Base-by-base conservation (phyloP, 1,140 invertebrate genomes). In the Tenebrio molitor region DNA sequence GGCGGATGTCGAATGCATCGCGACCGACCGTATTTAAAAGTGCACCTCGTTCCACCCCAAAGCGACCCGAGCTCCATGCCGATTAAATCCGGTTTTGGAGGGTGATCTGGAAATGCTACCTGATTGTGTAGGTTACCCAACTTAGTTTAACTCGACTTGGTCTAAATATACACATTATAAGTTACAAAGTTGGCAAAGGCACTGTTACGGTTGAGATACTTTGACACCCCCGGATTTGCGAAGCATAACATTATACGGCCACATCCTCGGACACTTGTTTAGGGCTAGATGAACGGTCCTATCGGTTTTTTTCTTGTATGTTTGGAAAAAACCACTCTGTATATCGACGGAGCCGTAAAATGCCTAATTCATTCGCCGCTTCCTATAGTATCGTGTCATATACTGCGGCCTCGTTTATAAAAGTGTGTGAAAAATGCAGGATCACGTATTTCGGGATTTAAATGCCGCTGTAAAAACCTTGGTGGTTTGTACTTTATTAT, bases 151-250 rank as follows among this genome's bases (percentile, higher is more conserved):
- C 50, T 14, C 23, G 1, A 12, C 10, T 29, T 58, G 23, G 25
- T 58, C 50, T 58, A 58, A 58, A 58, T 58, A 58, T 58, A 58
- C 23, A 58, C 50, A 58, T 58, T 58, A 58, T 58, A 58, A 58
- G 50, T 58, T 58, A 58, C 50, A 58, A 58, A 58, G 50, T 58
- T 58, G n/a, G 50, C 50, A 58, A 58, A 58, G 23, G 50, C 50
- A 58, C 50, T 29, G 50, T 58, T 58, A 58, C 50, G 50, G 21
- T 29, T 58, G 21, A 58, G 23, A 25, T 58, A 58, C 50, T 58
- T 58, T 58, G 50, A 58, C 50, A 58, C 50, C 50, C n/a, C n/a
- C 21, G 50, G 50, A 58, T 58, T 58, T 58, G 50, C 23, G 19
- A 14, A 58, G 50, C 50, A 58, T 58, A 58, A 29, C 50, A 58